Base-by-base conservation (phyloP, 2,888 invertebrate species). In the Nezara viridula region DNA sequence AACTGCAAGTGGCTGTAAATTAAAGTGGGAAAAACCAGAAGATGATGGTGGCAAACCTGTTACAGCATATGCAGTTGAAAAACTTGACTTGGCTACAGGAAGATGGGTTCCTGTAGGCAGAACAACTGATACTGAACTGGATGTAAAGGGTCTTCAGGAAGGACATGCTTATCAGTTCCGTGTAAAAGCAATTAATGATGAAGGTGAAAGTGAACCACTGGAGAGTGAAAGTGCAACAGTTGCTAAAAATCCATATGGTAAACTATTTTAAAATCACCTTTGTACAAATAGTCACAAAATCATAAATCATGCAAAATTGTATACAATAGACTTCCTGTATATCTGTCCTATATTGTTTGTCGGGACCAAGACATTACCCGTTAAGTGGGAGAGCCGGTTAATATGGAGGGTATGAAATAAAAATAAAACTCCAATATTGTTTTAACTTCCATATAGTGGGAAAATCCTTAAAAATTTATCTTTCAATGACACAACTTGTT, bases 191-290 rank as follows among this genome's bases (percentile, higher is more conserved):
- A 95, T 98, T 90, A 98, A 98, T 92, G 98, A 98, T 91, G 98
- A 98, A 93, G 98, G 98, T 32, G 98, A 98, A 93, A 97, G 98
- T 0, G 98, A 99, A 92, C 99, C 99, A 14, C 93, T 99, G 91
- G 97, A 98, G 93, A 97, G 98, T n/a, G 97, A 98, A 89, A 95
- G 95, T 92, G 95, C 97, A 5, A 97, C 97, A 90, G 92, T 96
- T 32, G 99, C 99, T 44, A 99, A 99, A 94, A 99, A 99, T 95
- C 99, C 99, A 91, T 99, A 95, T 92, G 98, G 96, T 96, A 92
- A 89, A 24, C 40, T 0, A 16, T 66, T 66, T 32, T 66, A 19
- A 27, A 85, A 40, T 19, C 2, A 47, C 19, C 6, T 85, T 32
- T 32, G 3, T 85, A 85, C 27, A 27, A 60, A 27, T 52, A 52